Base-by-base conservation (phyloP, 2,888 invertebrate species). In the Campopleginae sp. region DNA sequence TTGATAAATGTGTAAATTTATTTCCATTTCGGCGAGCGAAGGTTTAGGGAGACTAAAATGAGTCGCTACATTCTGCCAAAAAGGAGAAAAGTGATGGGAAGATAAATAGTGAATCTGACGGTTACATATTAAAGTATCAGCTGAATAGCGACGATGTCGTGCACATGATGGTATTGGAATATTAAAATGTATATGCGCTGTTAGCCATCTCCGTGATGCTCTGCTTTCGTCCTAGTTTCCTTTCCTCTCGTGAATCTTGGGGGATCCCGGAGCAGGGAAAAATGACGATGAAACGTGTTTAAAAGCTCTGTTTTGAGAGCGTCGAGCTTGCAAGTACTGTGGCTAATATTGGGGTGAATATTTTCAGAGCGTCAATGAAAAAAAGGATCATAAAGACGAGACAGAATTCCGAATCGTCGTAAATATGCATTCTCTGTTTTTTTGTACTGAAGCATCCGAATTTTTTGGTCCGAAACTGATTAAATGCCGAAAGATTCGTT, bases 241-340 rank as follows among this genome's bases (percentile, higher is more conserved):
- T 54, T 46, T 23, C 19, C 63, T 48, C 12, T 75, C 33, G 33
- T 14, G 65, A 17, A 38, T 31, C 54, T n/a, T 14, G 5, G 1
- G 38, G 38, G 4, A 27, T 63, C 33, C 31, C 42, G 48, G 14
- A n/a, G 1, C 10, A 10, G 23, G 58, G 42, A 42, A 46, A 58
- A 66, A 54, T 42, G 66, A 77, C 27, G 77, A 66, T 27, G 66
- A n/a, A 54, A 77, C 42, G 66, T 51, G 51, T 65, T 42, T 27
- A 23, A 54, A 51, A 66, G 27, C 23, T 38, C 42, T 14, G n/a
- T 23, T 42, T 54, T 33, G n/a, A 8, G 51, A 42, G 54, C 42
- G 23, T 58, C 48, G 46, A 81, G 76, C 63, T 81, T 61, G 70
- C 51, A 76, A 76, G 48, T n/a, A 77, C 70, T 71, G 77, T 77